A percentile compares a stretch with the other conserved stretches of the same genome.
Conservation (phyloP, 2,888 invertebrate genomes). For the Synanthedon myopaeformis region DNA sequence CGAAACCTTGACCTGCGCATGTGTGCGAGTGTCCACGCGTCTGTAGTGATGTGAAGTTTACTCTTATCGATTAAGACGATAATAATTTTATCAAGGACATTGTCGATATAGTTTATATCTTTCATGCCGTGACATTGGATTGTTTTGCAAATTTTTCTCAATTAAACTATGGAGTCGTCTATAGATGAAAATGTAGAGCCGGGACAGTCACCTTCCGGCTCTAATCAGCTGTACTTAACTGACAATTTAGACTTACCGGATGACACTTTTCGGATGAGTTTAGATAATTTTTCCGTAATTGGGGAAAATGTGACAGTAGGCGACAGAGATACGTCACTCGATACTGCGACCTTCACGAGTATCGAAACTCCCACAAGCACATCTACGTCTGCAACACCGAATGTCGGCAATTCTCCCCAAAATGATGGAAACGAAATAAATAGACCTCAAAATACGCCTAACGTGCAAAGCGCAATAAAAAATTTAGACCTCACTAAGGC, state of each 20-base stretch:
- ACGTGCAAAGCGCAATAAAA: slow-evolving; percentile 14
- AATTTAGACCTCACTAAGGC: slow-evolving; percentile 13
- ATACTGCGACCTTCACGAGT: slow-evolving; percentile 16
- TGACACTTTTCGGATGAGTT: slow-evolving; percentile 52
- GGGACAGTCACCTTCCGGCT: slow-evolving; percentile 25
- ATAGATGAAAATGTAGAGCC: slow-evolving; percentile 22
- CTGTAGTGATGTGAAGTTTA: slow-evolving; percentile 56
- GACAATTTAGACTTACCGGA: slow-evolving; percentile 47
- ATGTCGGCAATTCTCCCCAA: slow-evolving; percentile 5
- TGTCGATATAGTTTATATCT: slow-evolving; percentile 15
- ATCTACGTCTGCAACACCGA: neutral
- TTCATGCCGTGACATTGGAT: neutral
- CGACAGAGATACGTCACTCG: slow-evolving; percentile 31
- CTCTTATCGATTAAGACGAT: slow-evolving; percentile 62
- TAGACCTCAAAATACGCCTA: slow-evolving; percentile 32
- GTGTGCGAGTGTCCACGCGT: slow-evolving; percentile 32
- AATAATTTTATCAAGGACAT: slow-evolving; percentile 53
- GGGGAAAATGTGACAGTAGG: slow-evolving; percentile 57
- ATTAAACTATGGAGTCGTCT: slow-evolving; percentile 30
- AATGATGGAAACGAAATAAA: slow-evolving; percentile 7
- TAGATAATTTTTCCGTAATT: slow-evolving; percentile 45
- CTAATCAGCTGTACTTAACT: slow-evolving; percentile 39
- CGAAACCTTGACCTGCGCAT: slow-evolving; percentile 25
- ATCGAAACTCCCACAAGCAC: slow-evolving; percentile 19
- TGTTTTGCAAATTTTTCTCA: neutral